These are phyloP conservation scores for Oryctolagus cuniculus DNA, from an alignment of 2,113 vertebrate species.

Conservation along the genomic window mOryCun1.1 NC_091443.1:11849501-11850000, in stretches of 20 bases:
- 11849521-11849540: not conserved
- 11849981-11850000: too few relatives aligned
- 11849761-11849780: not conserved
- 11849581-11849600: not conserved
- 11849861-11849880: not conserved
- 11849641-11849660: not conserved
- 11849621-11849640: not conserved
- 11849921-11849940: too few relatives aligned
- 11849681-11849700: accelerated
- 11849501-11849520: not conserved
- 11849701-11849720: accelerated
- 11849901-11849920: not conserved
- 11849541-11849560: not conserved
- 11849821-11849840: not conserved
- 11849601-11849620: accelerated
- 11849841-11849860: too few relatives aligned
- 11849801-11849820: not conserved
- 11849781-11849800: not conserved
- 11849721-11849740: accelerated
- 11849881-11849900: too few relatives aligned
- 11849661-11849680: accelerated
- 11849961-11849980: not conserved
- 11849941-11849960: too few relatives aligned
- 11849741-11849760: not conserved
- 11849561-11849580: not conserved